These are phyloP conservation scores for Hydrochoerus hydrochaeris DNA, from an alignment of 2,113 vertebrate species.

Conservation along the genomic window DNA sequence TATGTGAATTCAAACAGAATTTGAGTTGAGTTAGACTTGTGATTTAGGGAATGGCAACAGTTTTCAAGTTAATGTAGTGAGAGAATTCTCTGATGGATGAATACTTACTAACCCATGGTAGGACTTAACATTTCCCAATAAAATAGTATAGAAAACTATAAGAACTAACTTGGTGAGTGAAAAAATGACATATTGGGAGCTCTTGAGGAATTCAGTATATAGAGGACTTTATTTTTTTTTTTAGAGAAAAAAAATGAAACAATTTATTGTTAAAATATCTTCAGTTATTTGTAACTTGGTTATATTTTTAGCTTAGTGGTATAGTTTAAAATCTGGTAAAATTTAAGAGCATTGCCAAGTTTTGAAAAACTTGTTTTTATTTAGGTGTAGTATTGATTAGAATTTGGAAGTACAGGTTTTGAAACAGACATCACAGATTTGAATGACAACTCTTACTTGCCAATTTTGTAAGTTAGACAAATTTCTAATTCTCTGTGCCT, in stretches of 20 bases:
- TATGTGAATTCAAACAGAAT: neutral
- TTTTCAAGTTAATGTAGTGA: neutral
- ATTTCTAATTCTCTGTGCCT: neutral
- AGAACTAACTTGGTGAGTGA: too few relatives aligned
- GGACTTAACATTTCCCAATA: too few relatives aligned
- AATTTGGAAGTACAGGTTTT: slow-evolving; percentile 30
- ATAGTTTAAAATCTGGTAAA: slow-evolving; percentile 7
- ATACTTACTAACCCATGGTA: neutral
- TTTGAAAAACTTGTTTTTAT: neutral
- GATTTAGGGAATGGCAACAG: neutral
- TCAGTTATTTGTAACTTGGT: neutral
- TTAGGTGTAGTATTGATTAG: neutral
- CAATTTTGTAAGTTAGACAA: neutral
- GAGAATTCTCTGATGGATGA: neutral
- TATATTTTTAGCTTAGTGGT: slow-evolving; percentile 24
- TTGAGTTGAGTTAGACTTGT: neutral
- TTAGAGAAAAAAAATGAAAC: too few relatives aligned
- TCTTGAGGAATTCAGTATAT: too few relatives aligned
- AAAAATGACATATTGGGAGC: too few relatives aligned
- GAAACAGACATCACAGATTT: neutral
- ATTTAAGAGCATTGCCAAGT: slow-evolving; percentile 37
- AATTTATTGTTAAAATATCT: neutral
- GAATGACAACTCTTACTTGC: neutral
- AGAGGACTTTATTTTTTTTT: too few relatives aligned
- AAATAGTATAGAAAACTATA: too few relatives aligned